A percentile compares a stretch with the other conserved stretches of the same genome.
Evolutionary conservation across 2,888 invertebrate genomes (phyloP).

Genomic region (Encarsia formosa): DNA sequence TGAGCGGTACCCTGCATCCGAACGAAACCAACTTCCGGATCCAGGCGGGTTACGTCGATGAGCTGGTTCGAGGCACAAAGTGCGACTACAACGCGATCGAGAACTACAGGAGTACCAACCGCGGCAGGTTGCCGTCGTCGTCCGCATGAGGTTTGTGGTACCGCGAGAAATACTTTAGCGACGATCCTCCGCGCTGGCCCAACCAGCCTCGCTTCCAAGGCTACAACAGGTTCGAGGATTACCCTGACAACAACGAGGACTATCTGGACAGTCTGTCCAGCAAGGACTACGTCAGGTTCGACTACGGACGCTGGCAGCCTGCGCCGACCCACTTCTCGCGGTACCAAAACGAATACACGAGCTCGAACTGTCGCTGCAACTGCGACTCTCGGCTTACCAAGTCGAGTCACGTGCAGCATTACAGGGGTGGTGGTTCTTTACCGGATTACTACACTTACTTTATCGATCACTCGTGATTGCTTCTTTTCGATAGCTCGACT

Average conservation of each 20-base stretch:
- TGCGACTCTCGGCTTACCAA: slow-evolving; percentile 4
- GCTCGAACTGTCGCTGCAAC: too few species aligned
- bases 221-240: not conserved
- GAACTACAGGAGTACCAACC: slow-evolving; percentile 1
- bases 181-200: not conserved
- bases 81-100: slow-evolving; percentile 47
- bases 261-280: not conserved
- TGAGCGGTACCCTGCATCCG: slow-evolving; percentile 42
- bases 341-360: too few species aligned
- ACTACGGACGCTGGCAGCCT: not conserved
- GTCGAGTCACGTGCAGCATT: not conserved
- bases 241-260: not conserved
- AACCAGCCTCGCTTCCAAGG: not conserved
- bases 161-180: slow-evolving; percentile 37
- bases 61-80: slow-evolving; percentile 56
- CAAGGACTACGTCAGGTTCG: slow-evolving; percentile 3
- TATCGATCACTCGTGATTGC: slow-evolving; percentile 28
- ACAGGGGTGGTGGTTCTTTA: not conserved
- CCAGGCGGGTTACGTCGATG: slow-evolving; percentile 60
- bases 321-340: slow-evolving; percentile 32
- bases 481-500: too few species aligned
- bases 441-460: slow-evolving; percentile 25
- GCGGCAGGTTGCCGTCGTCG: slow-evolving; percentile 5
- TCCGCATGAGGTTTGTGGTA: slow-evolving; percentile 35
- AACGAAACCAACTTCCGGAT: slow-evolving; percentile 67